These are phyloP conservation scores for Pangasius macronema DNA, from an alignment of 2,797 vertebrate genomes.

Conservation along the genomic window DNA sequence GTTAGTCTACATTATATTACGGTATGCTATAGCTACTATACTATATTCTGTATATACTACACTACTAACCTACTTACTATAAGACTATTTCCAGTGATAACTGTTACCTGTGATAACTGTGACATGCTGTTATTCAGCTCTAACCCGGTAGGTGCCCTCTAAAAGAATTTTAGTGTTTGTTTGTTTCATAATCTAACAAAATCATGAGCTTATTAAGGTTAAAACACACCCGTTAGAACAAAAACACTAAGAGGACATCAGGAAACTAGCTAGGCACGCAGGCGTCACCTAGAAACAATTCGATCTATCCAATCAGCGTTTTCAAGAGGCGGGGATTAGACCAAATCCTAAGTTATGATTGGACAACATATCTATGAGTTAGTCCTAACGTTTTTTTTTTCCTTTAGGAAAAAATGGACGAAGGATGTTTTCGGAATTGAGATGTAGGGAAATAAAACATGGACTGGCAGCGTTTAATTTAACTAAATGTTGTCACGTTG, in stretches of 20 bases:
- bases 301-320: slow-evolving; percentile 7
- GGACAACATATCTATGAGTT: neutral
- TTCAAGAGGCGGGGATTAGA: neutral
- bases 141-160: neutral
- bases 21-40: neutral
- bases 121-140: neutral
- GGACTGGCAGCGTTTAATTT: neutral
- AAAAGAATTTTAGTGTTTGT: neutral
- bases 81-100: neutral
- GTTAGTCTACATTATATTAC: neutral
- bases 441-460: neutral
- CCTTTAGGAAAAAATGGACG: neutral
- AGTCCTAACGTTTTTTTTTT: neutral
- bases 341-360: neutral
- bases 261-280: neutral
- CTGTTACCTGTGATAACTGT: too few species aligned
- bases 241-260: neutral
- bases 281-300: neutral
- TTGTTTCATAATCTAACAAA: neutral
- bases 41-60: neutral
- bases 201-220: neutral
- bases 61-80: neutral
- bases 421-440: neutral
- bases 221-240: neutral
- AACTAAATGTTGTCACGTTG: neutral